Base-by-base conservation (phyloP, 2,113 vertebrate species). In the Leucopsar rothschildi region DNA sequence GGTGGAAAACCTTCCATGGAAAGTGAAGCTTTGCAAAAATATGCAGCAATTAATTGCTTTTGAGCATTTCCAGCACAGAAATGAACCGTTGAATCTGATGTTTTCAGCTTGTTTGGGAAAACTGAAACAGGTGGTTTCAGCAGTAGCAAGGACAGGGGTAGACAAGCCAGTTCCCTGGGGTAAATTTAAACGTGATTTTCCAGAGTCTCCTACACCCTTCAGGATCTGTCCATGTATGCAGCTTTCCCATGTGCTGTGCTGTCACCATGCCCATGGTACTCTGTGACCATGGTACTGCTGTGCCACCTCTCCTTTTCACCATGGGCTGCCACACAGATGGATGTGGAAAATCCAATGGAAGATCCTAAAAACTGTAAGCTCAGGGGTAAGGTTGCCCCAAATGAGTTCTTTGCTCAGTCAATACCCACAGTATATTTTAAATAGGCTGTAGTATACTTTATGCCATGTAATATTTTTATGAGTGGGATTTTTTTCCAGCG, bases 1-100 rank as follows among this genome's bases (percentile, higher is more conserved):
- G 52, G 37, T 75, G 69, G 89, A 93, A 94, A 86, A 55, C 19
- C 42, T 86, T 37, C 60, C 40, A 22, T 45, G 72, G 49, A 66
- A 94, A 91, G 28, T 13, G 13, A 56, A 79, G 56, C 31, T 87
- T 66, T 60, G 59, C n/a, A 86, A 78, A 91, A 84, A 82, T 50
- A 40, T 59, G 66, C 42, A 76, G 49, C 15, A 78, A 56, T 60
- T 88, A 75, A 77, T 86, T 88, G 71, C 55, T 92, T 95, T 33
- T 88, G 87, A 86, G 59, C 42, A 47, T 57, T 89, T 92, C 47
- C 49, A 94, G 56, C 68, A 52, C 35, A 70, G 47, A 39, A 69
- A 61, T 19, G n/a, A 90, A 31, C n/a, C 39, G 6, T 6, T 15
- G 37, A 57, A 89, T 86, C 65, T 69, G 77, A 89, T 0, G 0